A percentile compares a stretch with the other conserved stretches of the same genome.
Evolutionary conservation across 2,888 invertebrate species (phyloP).

Genomic region (Rhyacophila evoluta): DNA sequence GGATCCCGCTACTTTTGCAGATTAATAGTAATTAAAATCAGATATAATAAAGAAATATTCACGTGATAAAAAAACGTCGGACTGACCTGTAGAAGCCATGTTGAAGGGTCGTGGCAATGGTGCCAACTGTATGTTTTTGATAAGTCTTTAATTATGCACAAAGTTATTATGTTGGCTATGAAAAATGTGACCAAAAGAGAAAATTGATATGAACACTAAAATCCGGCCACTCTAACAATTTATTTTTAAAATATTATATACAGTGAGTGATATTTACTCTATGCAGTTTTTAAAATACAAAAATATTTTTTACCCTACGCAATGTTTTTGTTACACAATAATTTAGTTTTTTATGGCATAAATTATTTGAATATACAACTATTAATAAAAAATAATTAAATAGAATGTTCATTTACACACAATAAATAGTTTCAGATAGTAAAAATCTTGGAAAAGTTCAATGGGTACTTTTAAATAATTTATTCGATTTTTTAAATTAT

Average conservation of each 20-base stretch:
- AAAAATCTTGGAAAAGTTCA: too few relatives aligned
- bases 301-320: too few relatives aligned
- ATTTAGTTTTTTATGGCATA: too few relatives aligned
- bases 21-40: slow-evolving; percentile 33
- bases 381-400: too few relatives aligned
- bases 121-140: slow-evolving; percentile 59
- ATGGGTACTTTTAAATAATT: too few relatives aligned
- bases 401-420: too few relatives aligned
- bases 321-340: too few relatives aligned
- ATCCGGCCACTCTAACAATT: not conserved
- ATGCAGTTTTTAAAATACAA: too few relatives aligned
- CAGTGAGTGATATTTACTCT: too few relatives aligned
- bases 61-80: slow-evolving; percentile 64
- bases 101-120: slow-evolving; percentile 71
- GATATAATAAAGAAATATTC: slow-evolving; percentile 60
- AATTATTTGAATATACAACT: too few relatives aligned
- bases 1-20: not conserved
- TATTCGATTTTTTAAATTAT: too few relatives aligned
- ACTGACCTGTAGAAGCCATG: slow-evolving; percentile 83
- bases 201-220: not conserved
- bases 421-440: too few relatives aligned
- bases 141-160: not conserved
- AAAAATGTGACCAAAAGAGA: not conserved
- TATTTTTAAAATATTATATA: not conserved
- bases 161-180: not conserved